These are phyloP conservation scores for Sebastes iracundus DNA, from an alignment of 2,797 vertebrate species.

Conservation along the genomic window DNA sequence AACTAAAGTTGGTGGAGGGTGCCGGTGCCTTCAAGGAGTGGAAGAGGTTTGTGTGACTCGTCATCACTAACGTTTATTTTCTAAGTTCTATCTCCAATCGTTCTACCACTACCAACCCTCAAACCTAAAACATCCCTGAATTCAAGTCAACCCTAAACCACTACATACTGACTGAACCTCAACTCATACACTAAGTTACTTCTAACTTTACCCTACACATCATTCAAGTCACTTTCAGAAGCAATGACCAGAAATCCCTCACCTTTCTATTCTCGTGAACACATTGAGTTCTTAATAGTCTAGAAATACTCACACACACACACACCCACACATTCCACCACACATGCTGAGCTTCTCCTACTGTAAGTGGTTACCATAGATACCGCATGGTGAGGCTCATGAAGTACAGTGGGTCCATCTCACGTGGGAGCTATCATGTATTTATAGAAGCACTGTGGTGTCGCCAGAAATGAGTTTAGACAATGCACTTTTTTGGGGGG, in stretches of 20 bases:
- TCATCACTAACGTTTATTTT: background rate
- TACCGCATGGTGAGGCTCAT: conserved; percentile 74
- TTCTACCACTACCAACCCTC: background rate
- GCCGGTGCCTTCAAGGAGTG: too few species aligned
- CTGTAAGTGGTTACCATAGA: conserved; percentile 82
- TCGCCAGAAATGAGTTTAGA: conserved; percentile 71
- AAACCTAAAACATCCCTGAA: background rate
- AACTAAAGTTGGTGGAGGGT: too few species aligned
- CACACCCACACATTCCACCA: conserved; percentile 44
- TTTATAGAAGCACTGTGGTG: conserved; percentile 77
- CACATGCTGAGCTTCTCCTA: conserved; percentile 70
- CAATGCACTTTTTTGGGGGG: conserved; percentile 52
- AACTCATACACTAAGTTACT: background rate
- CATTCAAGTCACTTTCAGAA: conserved; percentile 5
- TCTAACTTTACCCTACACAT: background rate
- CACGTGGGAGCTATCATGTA: conserved; percentile 76
- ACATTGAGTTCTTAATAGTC: conserved; percentile 40
- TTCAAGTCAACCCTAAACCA: background rate
- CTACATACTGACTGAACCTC: background rate
- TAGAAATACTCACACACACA: conserved; percentile 18
- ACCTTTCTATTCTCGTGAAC: conserved; percentile 36
- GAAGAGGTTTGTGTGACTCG: background rate
- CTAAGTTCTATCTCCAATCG: background rate
- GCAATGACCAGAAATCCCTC: conserved; percentile 11
- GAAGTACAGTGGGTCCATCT: conserved; percentile 78